These are phyloP conservation scores for Sciaenops ocellatus DNA, from an alignment of 2,797 vertebrate species.

Conservation along the genomic window DNA sequence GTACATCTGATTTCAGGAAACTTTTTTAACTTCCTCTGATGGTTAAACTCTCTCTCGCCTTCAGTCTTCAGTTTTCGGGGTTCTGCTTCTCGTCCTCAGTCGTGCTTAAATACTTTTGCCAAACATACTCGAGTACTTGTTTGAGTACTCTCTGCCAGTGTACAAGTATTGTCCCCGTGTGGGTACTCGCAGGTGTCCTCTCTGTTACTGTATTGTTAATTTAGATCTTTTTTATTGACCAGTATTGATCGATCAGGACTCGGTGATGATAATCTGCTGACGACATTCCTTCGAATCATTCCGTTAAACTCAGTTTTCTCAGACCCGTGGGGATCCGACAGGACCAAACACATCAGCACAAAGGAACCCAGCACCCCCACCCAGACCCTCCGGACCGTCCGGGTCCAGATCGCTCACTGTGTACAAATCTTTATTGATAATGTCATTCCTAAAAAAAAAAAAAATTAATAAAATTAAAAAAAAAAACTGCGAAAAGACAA, in stretches of 20 bases:
- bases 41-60: neutral
- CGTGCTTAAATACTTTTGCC: constrained; percentile 43
- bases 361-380: constrained; percentile 15
- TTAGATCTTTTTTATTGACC: constrained; percentile 44
- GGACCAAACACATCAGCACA: constrained; percentile 62
- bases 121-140: constrained; percentile 29
- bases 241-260: constrained; percentile 43
- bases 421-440: constrained; percentile 81
- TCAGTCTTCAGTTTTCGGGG: neutral
- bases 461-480: constrained; percentile 26
- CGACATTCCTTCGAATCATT: constrained; percentile 51
- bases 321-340: neutral
- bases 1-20: no score
- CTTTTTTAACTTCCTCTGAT: neutral
- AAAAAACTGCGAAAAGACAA: constrained; percentile 24
- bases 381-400: no score
- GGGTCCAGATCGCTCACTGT: constrained; percentile 81
- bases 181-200: constrained; percentile 7
- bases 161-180: constrained; percentile 35
- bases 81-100: constrained; percentile 19
- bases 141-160: constrained; percentile 44
- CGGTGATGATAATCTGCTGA: constrained; percentile 57
- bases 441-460: constrained; percentile 77
- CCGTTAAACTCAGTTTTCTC: constrained; percentile 31
- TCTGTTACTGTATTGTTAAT: constrained; percentile 44